phyloP scores from a whole-genome alignment of 2,888 invertebrate genomes.

The Meta bourneti region DNA sequence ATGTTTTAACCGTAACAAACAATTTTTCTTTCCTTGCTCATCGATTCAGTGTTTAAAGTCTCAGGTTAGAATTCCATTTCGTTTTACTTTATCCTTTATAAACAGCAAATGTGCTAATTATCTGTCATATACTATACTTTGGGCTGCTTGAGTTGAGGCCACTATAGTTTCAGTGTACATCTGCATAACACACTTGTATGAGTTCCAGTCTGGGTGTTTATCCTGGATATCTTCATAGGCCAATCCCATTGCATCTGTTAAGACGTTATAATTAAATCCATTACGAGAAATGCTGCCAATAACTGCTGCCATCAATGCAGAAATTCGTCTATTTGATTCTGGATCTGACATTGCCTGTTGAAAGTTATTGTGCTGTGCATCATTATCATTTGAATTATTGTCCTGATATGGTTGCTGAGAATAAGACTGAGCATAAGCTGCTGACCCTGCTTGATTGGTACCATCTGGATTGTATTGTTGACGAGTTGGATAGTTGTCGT shows the following conservation, averaged over 20 bases:
- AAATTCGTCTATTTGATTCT: neutral
- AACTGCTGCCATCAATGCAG: slow-evolving; percentile 12
- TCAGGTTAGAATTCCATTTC: too few species aligned
- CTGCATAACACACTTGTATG: neutral
- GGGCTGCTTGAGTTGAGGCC: slow-evolving; percentile 9
- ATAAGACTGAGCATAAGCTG: neutral
- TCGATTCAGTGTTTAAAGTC: too few species aligned
- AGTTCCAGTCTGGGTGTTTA: neutral
- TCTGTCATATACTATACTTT: neutral
- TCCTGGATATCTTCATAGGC: slow-evolving; percentile 15
- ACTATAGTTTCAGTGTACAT: slow-evolving; percentile 17
- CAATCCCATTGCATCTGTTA: neutral
- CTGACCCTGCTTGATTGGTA: neutral
- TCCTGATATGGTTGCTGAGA: neutral
- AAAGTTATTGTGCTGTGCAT: neutral
- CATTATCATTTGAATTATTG: neutral
- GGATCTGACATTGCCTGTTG: neutral
- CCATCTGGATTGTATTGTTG: neutral
- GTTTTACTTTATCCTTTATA: too few species aligned
- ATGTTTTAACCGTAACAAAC: too few species aligned
- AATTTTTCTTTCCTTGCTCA: too few species aligned
- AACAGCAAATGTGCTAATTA: too few species aligned
- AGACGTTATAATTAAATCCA: slow-evolving; percentile 16
- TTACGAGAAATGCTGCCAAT: neutral
- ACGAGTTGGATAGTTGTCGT: neutral